Conservation (phyloP, 2,888 invertebrate genomes). For the Cryptus armator region DNA sequence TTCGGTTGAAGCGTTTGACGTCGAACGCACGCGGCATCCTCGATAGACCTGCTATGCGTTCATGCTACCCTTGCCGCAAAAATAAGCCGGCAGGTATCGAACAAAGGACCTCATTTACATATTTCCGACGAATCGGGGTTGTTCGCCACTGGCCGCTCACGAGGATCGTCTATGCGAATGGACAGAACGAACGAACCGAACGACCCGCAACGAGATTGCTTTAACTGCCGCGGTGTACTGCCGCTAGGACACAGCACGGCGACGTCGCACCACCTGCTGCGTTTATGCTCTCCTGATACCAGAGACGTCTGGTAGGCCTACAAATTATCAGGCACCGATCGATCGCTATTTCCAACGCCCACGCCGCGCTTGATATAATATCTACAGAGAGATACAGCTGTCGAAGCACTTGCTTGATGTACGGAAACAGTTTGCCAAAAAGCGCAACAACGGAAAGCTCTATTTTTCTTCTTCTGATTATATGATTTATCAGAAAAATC, state of each 20-base stretch:
- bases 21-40: not conserved
- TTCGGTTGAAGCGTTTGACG: conserved; percentile 65
- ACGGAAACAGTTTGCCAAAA: not conserved
- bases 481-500: too few species aligned
- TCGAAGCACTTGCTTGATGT: not conserved
- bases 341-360: conserved; percentile 70
- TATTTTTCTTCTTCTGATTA: too few species aligned
- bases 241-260: conserved; percentile 30
- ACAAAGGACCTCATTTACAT: conserved; percentile 85
- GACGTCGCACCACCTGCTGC: conserved; percentile 48
- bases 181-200: conserved; percentile 8
- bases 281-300: conserved; percentile 79
- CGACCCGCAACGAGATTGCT: conserved; percentile 2
- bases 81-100: conserved; percentile 85
- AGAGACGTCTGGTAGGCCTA: conserved; percentile 84
- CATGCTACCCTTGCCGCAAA: conserved; percentile 81
- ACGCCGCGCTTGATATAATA: conserved; percentile 13
- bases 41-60: conserved; percentile 74
- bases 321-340: conserved; percentile 79
- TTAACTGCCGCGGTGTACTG: not conserved
- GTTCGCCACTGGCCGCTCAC: conserved; percentile 6
- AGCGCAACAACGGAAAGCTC: too few species aligned
- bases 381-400: not conserved
- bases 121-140: conserved; percentile 73
- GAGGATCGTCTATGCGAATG: conserved; percentile 6